phyloP scores from a whole-genome alignment of 1,140 invertebrate species.

The Drosophila ambigua region DNA sequence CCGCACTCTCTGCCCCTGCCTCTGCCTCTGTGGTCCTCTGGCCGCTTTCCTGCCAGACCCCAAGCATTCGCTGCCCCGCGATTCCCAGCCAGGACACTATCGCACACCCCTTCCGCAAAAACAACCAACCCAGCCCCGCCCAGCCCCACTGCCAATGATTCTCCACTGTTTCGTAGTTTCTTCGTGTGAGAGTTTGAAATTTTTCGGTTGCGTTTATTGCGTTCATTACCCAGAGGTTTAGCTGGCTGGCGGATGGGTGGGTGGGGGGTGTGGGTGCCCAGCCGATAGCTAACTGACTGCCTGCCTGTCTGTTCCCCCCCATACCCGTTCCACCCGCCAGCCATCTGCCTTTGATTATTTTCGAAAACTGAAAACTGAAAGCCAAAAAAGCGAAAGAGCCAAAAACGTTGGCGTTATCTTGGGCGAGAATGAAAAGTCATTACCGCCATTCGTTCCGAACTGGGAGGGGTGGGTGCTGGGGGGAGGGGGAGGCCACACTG shows the following conservation, averaged over 20 bases:
- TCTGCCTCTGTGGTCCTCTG: not conserved
- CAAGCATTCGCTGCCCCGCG: not conserved
- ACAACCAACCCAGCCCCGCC: constrained; percentile 7
- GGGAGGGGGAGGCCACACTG: constrained; percentile 20
- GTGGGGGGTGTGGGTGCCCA: not conserved
- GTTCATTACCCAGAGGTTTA: constrained; percentile 60
- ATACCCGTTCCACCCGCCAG: not conserved
- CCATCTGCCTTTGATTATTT: constrained; percentile 62
- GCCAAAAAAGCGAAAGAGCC: constrained; percentile 49
- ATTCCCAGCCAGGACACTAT: constrained; percentile 36
- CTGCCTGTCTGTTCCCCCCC: constrained; percentile 17
- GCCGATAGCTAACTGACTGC: constrained; percentile 63
- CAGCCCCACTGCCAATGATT: constrained; percentile 1
- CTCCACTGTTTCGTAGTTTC: constrained; percentile 40
- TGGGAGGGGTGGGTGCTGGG: not conserved
- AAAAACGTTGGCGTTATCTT: constrained; percentile 74
- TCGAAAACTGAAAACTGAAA: constrained; percentile 46
- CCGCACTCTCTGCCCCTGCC: constrained; percentile 14
- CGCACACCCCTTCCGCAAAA: constrained; percentile 20
- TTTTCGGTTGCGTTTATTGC: constrained; percentile 81
- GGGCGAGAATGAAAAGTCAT: constrained; percentile 80
- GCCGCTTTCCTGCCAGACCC: not conserved
- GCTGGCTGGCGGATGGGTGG: not conserved
- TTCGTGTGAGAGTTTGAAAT: constrained; percentile 71
- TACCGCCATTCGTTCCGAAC: constrained; percentile 75